Percentiles rank a stretch among this genome's conserved stretches.
phyloP scores from a whole-genome alignment of 2,888 invertebrate genomes.

The Argyra leucocephala region DNA sequence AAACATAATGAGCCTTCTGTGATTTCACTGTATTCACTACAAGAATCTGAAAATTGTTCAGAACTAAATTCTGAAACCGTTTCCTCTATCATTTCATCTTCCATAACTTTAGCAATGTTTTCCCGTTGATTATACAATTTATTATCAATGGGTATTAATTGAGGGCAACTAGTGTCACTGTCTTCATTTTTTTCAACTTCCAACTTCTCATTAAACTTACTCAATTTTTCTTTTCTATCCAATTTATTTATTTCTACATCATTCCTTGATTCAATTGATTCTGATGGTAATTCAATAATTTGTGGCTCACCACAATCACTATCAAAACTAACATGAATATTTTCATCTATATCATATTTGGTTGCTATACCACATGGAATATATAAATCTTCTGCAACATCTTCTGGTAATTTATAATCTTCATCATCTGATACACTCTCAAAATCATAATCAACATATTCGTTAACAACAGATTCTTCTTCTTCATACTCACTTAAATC shows the following conservation, averaged over 20 bases:
- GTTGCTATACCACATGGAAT: constrained; percentile 26
- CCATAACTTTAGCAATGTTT: not conserved
- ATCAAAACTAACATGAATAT: constrained; percentile 26
- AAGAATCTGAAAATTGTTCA: not conserved
- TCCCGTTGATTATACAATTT: not conserved
- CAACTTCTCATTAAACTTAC: no score
- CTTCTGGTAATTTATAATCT: not conserved
- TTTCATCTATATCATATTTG: constrained; percentile 26
- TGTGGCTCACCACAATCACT: constrained; percentile 28
- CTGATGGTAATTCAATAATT: constrained; percentile 27
- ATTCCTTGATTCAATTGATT: not conserved
- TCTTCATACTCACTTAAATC: not conserved
- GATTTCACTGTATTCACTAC: not conserved
- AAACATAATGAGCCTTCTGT: not conserved
- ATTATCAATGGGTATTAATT: constrained; percentile 19
- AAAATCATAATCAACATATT: not conserved
- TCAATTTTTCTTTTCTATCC: no score
- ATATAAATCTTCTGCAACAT: not conserved
- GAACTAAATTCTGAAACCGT: not conserved
- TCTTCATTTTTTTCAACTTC: no score
- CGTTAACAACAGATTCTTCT: not conserved
- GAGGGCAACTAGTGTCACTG: constrained; percentile 25
- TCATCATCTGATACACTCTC: not conserved
- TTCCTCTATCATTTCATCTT: not conserved
- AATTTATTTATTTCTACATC: no score